Conservation (phyloP, 2,888 invertebrate species). For the Acrocyrtus sp. region DNA sequence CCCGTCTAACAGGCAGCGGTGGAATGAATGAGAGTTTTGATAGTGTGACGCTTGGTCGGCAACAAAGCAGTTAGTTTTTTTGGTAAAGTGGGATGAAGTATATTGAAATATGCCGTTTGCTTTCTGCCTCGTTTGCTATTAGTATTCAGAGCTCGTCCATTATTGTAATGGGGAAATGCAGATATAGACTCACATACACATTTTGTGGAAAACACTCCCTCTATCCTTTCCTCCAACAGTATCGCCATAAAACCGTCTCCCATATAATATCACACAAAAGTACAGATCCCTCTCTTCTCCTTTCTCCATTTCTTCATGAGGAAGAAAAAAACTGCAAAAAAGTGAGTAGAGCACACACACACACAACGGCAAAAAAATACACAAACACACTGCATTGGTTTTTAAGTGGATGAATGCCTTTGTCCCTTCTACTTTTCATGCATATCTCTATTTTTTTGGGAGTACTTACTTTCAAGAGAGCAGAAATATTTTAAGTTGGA, state of each 20-base stretch:
- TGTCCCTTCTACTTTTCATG: neutral
- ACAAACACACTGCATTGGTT: conserved; percentile 27
- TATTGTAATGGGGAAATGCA: conserved; percentile 55
- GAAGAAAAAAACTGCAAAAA: no score
- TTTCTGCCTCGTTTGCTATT: conserved; percentile 44
- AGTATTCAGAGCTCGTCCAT: conserved; percentile 53
- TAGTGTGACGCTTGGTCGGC: no score
- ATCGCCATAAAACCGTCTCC: no score
- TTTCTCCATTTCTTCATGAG: conserved; percentile 4
- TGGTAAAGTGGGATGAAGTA: neutral
- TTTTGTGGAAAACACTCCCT: conserved; percentile 42
- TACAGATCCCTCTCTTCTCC: no score
- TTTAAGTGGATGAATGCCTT: conserved; percentile 48
- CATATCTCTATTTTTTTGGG: neutral
- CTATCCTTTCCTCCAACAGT: no score
- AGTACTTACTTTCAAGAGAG: no score
- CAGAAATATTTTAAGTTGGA: neutral
- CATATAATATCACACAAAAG: no score
- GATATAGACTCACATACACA: conserved; percentile 47
- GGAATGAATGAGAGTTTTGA: no score
- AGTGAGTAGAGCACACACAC: no score
- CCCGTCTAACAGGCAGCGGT: no score
- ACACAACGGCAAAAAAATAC: conserved; percentile 4
- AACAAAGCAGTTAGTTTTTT: no score
- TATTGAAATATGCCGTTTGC: conserved; percentile 41